Evolutionary conservation across 2,888 invertebrate genomes (phyloP), one percentile per base, ranked within the genome.

Genomic region (Scelioninae gen. 1): DNA sequence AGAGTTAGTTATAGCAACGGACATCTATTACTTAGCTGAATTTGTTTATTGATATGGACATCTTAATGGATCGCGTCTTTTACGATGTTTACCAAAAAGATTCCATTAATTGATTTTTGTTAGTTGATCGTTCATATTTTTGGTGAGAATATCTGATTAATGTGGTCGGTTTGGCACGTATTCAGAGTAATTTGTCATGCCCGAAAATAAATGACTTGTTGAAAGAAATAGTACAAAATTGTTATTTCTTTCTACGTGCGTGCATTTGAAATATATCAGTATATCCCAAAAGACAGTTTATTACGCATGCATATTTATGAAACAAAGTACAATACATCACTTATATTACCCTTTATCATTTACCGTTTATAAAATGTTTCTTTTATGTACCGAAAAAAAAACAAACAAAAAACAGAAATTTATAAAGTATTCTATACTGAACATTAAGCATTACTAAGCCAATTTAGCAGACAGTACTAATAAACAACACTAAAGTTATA

Each of bases 181-280:
- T 74, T 74, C 74, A 55, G 32, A 43, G 47, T 56, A 63, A 65
- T 65, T 55, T 56, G 63, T 74, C 65, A 47, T 65, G 55, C 34
- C 32, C 47, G 63, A 65, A 74, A 65, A 74, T 56, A 56, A 63
- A 74, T 74, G 62, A 72, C 53, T 72, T 62, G 72, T 62, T 72
- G 62, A 43, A 32, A 62, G 72, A 62, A 72, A 72, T 72, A 53
- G 72, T 43, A 72, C 53, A 15, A 62, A 62, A 72, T 71, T 71
- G 60, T 62, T 72, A 69, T 58, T 69, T 69, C 47, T 72, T 62
- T 62, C 47, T 62, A 49, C 53, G 62, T 53, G 55, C 40, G 43
- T 40, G 60, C 49, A 60, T 71, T 71, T 58, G 38, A 71, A 60
- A 45, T 69, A 58, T 69, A 43, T 45, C 55, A 31, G 31, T 16